These are phyloP conservation scores for Sphaeridia pumilis DNA, from an alignment of 2,888 invertebrate species.

Conservation along the genomic window DNA sequence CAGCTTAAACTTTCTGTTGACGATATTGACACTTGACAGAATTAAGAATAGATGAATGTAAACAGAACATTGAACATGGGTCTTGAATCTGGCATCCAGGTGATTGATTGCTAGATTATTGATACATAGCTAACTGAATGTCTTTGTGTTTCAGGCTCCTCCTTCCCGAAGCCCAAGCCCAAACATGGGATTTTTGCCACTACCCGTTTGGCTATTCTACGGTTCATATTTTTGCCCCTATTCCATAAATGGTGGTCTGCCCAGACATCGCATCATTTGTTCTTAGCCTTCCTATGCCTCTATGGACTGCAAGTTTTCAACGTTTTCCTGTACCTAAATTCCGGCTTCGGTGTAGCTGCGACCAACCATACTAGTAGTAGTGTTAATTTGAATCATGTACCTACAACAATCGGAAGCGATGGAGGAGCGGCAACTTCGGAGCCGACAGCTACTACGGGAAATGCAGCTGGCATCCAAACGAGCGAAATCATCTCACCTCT, in stretches of 20 bases:
- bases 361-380: slow-evolving; percentile 11
- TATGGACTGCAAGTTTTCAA: slow-evolving; percentile 64
- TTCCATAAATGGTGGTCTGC: slow-evolving; percentile 81
- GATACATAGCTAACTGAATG: neutral
- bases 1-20: too few species aligned
- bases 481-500: slow-evolving; percentile 58
- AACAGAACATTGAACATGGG: neutral
- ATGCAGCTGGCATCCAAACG: slow-evolving; percentile 29
- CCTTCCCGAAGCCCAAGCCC: slow-evolving; percentile 90
- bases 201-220: slow-evolving; percentile 65
- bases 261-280: slow-evolving; percentile 69
- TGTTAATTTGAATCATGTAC: neutral
- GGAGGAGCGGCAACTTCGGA: neutral
- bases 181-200: slow-evolving; percentile 80
- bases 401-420: neutral
- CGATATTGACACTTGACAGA: too few species aligned
- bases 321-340: slow-evolving; percentile 45
- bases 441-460: neutral
- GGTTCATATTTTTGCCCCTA: slow-evolving; percentile 71
- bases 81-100: neutral
- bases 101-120: neutral
- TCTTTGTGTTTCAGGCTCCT: slow-evolving; percentile 56
- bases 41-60: too few species aligned
- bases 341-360: neutral
- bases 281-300: slow-evolving; percentile 56